Conservation (phyloP, 2,888 invertebrate genomes). For the Zygogramma bicolorata region DNA sequence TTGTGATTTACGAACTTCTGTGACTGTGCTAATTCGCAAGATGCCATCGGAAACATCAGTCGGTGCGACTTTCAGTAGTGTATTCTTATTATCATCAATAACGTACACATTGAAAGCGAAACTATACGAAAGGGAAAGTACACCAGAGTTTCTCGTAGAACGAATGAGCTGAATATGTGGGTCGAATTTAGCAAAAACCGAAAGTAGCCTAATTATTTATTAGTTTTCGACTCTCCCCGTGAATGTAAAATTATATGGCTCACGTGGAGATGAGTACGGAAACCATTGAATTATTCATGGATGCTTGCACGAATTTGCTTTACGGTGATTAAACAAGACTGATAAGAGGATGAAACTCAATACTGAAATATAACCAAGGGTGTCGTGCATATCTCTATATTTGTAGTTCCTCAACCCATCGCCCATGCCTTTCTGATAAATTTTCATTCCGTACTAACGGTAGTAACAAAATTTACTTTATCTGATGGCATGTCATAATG, state of each 20-base stretch:
- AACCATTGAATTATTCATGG: constrained; percentile 5
- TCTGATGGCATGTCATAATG: too few relatives aligned
- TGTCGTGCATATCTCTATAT: too few relatives aligned
- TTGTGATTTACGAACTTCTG: too few relatives aligned
- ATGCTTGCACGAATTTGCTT: background rate
- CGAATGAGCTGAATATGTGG: constrained; percentile 42
- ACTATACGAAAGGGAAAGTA: constrained; percentile 43
- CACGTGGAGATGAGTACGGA: constrained; percentile 7
- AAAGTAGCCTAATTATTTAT: constrained; percentile 52
- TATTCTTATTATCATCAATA: constrained; percentile 25
- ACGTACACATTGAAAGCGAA: constrained; percentile 36
- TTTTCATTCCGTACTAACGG: too few relatives aligned
- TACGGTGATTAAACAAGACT: too few relatives aligned
- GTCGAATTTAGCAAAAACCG: constrained; percentile 48
- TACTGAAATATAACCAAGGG: too few relatives aligned
- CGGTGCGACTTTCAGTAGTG: constrained; percentile 7
- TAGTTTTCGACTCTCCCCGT: constrained; percentile 43
- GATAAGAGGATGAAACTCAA: too few relatives aligned
- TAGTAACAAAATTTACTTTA: too few relatives aligned
- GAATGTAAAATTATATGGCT: constrained; percentile 41
- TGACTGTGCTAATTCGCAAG: background rate
- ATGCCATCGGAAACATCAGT: background rate
- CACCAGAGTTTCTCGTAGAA: constrained; percentile 30
- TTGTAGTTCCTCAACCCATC: too few relatives aligned
- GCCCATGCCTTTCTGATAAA: too few relatives aligned